A percentile compares a stretch with the other conserved stretches of the same genome.
Conservation (phyloP, 2,797 vertebrate genomes). For the Falco cherrug region DNA sequence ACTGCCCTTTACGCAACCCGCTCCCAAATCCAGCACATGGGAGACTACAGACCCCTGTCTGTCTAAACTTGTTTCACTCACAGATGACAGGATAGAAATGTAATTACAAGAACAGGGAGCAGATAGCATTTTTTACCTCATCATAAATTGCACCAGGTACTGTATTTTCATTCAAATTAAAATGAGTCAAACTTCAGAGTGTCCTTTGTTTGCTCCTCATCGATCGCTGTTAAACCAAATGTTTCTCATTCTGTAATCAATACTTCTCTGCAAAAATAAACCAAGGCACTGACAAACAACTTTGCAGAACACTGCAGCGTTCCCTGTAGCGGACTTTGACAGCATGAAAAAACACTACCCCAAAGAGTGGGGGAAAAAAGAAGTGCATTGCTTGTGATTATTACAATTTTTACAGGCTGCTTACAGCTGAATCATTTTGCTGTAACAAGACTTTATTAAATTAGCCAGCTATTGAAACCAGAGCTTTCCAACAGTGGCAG, state of each 20-base stretch:
- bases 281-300: conserved; percentile 73
- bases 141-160: conserved; percentile 7
- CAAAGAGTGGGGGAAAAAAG: conserved; percentile 25
- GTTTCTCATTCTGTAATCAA: conserved; percentile 78
- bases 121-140: neutral
- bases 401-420: conserved; percentile 56
- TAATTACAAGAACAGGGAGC: neutral
- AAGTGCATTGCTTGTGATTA: conserved; percentile 22
- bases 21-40: neutral
- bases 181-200: conserved; percentile 70
- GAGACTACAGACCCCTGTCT: neutral
- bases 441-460: conserved; percentile 68
- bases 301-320: conserved; percentile 44
- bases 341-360: conserved; percentile 50
- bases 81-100: neutral
- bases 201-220: conserved; percentile 73
- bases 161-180: conserved; percentile 49
- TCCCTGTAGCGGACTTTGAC: conserved; percentile 48
- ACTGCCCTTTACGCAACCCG: neutral
- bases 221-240: conserved; percentile 76
- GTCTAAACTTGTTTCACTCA: neutral
- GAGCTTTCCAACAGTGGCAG: conserved; percentile 26
- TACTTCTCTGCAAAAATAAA: conserved; percentile 74
- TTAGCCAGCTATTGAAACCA: conserved; percentile 52
- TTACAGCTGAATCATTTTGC: conserved; percentile 63